Evolutionary conservation across 2,888 invertebrate genomes (phyloP), one percentile per base, ranked within the genome.

Genomic region (Ophion ellenae): DNA sequence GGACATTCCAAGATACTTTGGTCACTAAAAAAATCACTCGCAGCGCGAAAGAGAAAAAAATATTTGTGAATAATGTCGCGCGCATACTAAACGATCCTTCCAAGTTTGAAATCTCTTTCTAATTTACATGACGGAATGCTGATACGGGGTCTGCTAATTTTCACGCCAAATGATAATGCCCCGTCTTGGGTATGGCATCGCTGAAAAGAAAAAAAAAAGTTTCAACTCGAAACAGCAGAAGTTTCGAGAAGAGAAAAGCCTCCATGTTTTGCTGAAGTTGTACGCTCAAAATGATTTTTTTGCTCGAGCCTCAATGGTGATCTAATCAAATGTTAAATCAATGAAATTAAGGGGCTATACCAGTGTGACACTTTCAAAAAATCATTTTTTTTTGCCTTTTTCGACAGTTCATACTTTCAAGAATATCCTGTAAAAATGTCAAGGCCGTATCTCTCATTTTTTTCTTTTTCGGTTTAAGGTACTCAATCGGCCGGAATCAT

Each of bases 1-100:
- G 20, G 63, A 63, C 74, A 75, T 75, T 75, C 74, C 74, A 75
- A 73, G 53, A 75, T 63, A 63, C 74, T 61, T 63, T 63, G 74
- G 63, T 75, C 74, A 63, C 63, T 40, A 59, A 73, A 75, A 75
- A 59, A 73, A 63, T 75, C 63, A 61, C 40, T 75, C 53, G 53
- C 53, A 53, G 53, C 53, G 63, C 63, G 32, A 61, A 63, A 9
- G 61, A 14, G 63, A 75, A 75, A 75, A 66, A 63, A 63, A 45
- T 45, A 53, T 75, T 32, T 63, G 74, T 20, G 63, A 63, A 63
- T 75, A 75, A 63, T 61, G 74, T 75, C 17, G 36, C 45, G 17
- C 24, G 74, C 61, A 75, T 75, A 63, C 74, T 53, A 75, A 75
- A 63, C 59, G 36, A 28, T 14, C 40, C 4, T 63, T 32, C 47